Percentiles rank a stretch among this genome's conserved stretches.
Evolutionary conservation across 2,888 invertebrate species (phyloP).

Genomic region (Zhuqinia jingwanae): DNA sequence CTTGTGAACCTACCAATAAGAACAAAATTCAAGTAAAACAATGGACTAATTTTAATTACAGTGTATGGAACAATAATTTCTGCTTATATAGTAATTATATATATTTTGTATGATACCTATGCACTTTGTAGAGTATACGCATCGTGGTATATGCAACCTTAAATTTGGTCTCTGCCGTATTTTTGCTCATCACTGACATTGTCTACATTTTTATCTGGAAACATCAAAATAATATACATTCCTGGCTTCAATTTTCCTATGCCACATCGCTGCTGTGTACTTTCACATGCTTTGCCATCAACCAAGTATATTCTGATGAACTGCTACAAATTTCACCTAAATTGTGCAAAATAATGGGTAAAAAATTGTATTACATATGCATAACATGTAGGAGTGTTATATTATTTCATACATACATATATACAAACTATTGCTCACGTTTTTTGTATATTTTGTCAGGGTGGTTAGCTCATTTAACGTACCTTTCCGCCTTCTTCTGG

Average conservation of each 20-base stretch:
- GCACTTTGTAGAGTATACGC: constrained; percentile 14
- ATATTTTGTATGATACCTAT: neutral
- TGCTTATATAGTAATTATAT: too few relatives aligned
- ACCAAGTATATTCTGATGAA: constrained; percentile 48
- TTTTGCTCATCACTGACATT: constrained; percentile 53
- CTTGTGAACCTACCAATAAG: constrained; percentile 26
- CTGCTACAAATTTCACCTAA: neutral
- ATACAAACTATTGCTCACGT: too few relatives aligned
- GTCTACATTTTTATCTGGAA: constrained; percentile 67
- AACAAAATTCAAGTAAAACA: too few relatives aligned
- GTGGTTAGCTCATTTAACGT: constrained; percentile 62
- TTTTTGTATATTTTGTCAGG: constrained; percentile 22
- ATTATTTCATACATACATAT: too few relatives aligned
- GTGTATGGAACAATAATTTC: too few relatives aligned
- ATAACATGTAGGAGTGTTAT: too few relatives aligned
- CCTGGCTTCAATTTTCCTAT: constrained; percentile 72
- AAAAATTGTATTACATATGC: too few relatives aligned
- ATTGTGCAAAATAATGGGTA: constrained; percentile 59
- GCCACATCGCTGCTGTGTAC: constrained; percentile 63
- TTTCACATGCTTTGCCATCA: constrained; percentile 55
- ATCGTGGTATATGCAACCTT: constrained; percentile 27
- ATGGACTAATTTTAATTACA: neutral
- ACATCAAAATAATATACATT: constrained; percentile 71
- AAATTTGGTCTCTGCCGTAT: constrained; percentile 56
- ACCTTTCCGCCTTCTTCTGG: constrained; percentile 69